Evolutionary conservation across 2,797 vertebrate species (phyloP), one percentile per base, ranked within the genome.

Genomic region (Tangara arthus): DNA sequence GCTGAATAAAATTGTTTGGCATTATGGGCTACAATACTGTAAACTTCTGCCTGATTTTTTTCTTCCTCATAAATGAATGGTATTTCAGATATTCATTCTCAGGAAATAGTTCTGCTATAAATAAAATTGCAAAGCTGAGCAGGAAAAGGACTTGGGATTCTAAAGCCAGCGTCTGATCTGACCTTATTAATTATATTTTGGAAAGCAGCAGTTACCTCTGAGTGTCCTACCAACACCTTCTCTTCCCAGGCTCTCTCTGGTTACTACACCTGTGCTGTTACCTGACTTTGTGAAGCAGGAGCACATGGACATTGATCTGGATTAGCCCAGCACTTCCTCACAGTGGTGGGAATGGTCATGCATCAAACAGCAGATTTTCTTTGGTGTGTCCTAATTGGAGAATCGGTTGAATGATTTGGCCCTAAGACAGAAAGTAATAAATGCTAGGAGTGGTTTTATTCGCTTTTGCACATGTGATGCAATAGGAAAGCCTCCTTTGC

Each of bases 21-120:
- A 83, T 94, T 87, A 85, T 93, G 66, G 70, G 64, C 61, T 90
- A 71, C 69, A 89, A 42, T 87, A 66, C 37, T 59, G 50, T 95
- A 96, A 96, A 93, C 65, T 76, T 89, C 80, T 81, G 34, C 19
- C 52, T 90, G 68, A 60, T 70, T 84, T 83, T 89, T 91, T 89
- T 81, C 75, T 85, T 66, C 65, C 89, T 95, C 69, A 93, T 85
- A 92, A 96, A 94, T 95, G 96, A 92, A 93, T 96, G 96, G 95
- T 84, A 97, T 97, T 96, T 95, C 95, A 97, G 94, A 93, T 93
- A 97, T 95, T 96, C 73, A 75, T 96, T 97, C 85, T 82, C 95
- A 95, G 96, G 96, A 97, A 97, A 96, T 95, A 97, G 87, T 89
- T 96, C 68, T 93, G 87, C 92, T 96, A 96, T 95, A 97, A 96